Percentiles rank a stretch among this genome's conserved stretches.
Conservation (phyloP, 23 tunicate species). For the Halocynthia roretzi region DNA sequence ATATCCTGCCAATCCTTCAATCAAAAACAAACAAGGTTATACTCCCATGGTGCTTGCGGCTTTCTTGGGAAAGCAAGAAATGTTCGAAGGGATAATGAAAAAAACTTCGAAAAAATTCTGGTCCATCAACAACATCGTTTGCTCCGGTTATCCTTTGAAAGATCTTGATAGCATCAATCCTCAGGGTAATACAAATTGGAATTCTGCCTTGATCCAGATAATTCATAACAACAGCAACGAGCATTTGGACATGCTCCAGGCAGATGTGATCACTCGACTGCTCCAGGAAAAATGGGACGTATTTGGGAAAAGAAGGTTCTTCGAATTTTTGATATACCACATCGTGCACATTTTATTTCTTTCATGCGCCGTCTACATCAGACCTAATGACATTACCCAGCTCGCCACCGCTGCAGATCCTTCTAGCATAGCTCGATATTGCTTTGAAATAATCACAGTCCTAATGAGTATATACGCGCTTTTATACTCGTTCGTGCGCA, state of each 20-base stretch:
- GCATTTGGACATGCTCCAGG: conserved; percentile 66
- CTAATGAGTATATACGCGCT: conserved; percentile 24
- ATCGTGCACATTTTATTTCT: conserved; percentile 56
- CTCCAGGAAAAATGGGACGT: conserved; percentile 73
- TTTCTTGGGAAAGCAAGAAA: conserved; percentile 53
- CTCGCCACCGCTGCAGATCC: conserved; percentile 39
- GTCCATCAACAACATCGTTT: conserved; percentile 68
- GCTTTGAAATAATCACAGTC: conserved; percentile 51
- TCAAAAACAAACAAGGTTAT: conserved; percentile 29
- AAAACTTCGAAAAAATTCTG: conserved; percentile 55
- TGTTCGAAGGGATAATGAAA: conserved; percentile 77
- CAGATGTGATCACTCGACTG: conserved; percentile 53
- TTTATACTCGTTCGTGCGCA: conserved; percentile 23
- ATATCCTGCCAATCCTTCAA: conserved; percentile 35
- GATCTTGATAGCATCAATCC: conserved; percentile 64
- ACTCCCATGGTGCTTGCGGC: conserved; percentile 85
- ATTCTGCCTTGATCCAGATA: conserved; percentile 85
- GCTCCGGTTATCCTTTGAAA: conserved; percentile 71
- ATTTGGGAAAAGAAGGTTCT: conserved; percentile 50
- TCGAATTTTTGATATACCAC: conserved; percentile 34
- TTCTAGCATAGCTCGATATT: conserved; percentile 50
- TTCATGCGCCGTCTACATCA: conserved; percentile 56
- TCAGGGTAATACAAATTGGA: conserved; percentile 85
- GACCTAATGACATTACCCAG: conserved; percentile 41
- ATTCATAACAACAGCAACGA: conserved; percentile 58